These are phyloP conservation scores for Stenichneumon culpator DNA, from an alignment of 2,888 invertebrate species.

Conservation along the genomic window DNA sequence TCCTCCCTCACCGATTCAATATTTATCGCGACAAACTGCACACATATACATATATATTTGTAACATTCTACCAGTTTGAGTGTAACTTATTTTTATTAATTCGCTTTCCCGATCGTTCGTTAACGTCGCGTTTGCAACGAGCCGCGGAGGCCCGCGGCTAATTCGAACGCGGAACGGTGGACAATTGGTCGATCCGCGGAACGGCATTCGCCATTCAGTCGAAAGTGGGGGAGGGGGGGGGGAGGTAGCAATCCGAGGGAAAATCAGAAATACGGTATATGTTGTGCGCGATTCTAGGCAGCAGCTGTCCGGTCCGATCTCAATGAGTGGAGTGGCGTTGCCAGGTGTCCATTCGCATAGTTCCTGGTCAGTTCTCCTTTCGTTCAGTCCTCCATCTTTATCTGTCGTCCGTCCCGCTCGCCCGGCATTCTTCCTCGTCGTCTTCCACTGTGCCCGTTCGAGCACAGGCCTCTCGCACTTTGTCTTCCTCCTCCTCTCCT, in stretches of 20 bases:
- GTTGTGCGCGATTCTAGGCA: conserved; percentile 3
- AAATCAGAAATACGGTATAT: conserved; percentile 3
- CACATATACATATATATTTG: not conserved
- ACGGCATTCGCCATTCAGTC: conserved; percentile 47
- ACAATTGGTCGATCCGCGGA: conserved; percentile 78
- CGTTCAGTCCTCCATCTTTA: conserved; percentile 33
- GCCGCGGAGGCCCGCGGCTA: conserved; percentile 20
- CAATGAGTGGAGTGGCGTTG: conserved; percentile 83
- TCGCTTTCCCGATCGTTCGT: conserved; percentile 13
- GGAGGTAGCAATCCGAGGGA: not conserved
- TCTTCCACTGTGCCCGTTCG: conserved; percentile 2
- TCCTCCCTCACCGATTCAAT: not conserved
- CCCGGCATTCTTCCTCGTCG: conserved; percentile 15
- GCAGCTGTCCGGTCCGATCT: conserved; percentile 73
- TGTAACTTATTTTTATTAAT: not conserved
- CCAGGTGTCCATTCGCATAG: conserved; percentile 77
- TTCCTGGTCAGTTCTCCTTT: conserved; percentile 60
- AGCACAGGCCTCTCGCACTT: conserved; percentile 45
- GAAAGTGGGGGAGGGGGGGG: not conserved
- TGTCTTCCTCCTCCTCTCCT: conserved; percentile 31
- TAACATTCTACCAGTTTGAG: too few species aligned
- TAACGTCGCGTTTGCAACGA: conserved; percentile 9
- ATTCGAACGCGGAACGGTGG: conserved; percentile 61
- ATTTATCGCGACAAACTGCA: not conserved
- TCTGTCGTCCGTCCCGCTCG: not conserved